A percentile compares a stretch with the other conserved stretches of the same genome.
phyloP scores from a whole-genome alignment of 2,888 invertebrate species.

The Agrotis exclamationis region DNA sequence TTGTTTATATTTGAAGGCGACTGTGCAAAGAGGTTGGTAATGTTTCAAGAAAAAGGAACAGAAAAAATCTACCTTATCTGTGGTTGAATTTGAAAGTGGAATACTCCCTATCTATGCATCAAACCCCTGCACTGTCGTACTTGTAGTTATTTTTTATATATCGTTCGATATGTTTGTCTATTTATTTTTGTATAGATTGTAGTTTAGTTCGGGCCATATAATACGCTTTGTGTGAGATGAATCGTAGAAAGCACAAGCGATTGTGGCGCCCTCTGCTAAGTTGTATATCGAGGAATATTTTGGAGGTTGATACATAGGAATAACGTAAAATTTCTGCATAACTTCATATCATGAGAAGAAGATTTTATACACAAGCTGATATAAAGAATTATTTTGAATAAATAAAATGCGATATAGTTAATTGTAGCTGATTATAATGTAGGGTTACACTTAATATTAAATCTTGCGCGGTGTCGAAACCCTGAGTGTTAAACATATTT shows the following conservation, averaged over 20 bases:
- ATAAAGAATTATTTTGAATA: conserved; percentile 27
- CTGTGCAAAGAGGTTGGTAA: conserved; percentile 18
- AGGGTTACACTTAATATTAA: conserved; percentile 25
- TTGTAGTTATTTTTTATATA: conserved; percentile 48
- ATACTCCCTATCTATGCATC: neutral
- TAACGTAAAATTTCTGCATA: conserved; percentile 18
- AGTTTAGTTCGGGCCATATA: conserved; percentile 46
- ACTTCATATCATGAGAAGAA: conserved; percentile 33
- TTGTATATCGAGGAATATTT: conserved; percentile 20
- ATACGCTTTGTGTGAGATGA: conserved; percentile 48
- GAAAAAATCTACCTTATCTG: no score
- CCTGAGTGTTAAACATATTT: conserved; percentile 1
- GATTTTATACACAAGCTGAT: conserved; percentile 25
- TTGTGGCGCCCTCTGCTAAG: conserved; percentile 44
- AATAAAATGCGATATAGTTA: conserved; percentile 20
- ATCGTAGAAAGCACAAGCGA: conserved; percentile 50
- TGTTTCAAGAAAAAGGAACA: no score
- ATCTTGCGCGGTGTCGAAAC: conserved; percentile 3
- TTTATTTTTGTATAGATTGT: conserved; percentile 51
- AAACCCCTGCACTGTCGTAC: conserved; percentile 27
- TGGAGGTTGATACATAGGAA: conserved; percentile 10
- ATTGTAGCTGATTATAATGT: conserved; percentile 35
- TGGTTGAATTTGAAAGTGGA: neutral
- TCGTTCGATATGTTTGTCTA: conserved; percentile 40
- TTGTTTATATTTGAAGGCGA: conserved; percentile 36